phyloP scores from a whole-genome alignment of 2,797 vertebrate species.

The Dicrostonyx torquatus region DNA sequence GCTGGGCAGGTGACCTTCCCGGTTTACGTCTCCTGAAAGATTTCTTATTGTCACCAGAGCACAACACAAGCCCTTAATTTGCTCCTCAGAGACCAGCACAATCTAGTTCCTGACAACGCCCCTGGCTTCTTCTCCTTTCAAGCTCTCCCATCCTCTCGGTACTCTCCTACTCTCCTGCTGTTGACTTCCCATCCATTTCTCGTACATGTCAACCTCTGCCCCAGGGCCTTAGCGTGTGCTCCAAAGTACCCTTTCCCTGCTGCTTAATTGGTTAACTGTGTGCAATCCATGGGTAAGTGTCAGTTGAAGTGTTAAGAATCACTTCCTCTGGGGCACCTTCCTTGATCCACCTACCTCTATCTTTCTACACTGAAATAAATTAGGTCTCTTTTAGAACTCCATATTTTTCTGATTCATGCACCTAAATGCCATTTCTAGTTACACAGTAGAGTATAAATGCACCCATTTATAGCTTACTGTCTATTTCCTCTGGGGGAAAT shows the following conservation, averaged over 20 bases:
- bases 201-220: background rate
- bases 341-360: background rate
- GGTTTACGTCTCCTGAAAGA: background rate
- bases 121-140: background rate
- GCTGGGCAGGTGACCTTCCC: background rate
- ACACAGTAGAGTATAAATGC: background rate
- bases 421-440: background rate
- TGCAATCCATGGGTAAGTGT: background rate
- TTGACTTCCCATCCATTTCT: background rate
- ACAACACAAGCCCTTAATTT: background rate
- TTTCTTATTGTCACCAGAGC: background rate
- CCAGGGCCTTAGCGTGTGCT: background rate
- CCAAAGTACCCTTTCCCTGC: background rate
- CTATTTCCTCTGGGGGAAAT: background rate
- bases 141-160: background rate
- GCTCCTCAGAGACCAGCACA: background rate
- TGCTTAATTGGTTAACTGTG: background rate
- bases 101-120: background rate
- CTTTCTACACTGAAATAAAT: background rate
- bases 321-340: background rate
- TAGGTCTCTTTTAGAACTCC: background rate
- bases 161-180: no score
- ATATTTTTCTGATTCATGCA: background rate
- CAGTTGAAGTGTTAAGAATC: background rate
- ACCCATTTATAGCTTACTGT: background rate